These are phyloP conservation scores for Phalanger gymnotis DNA, from an alignment of 2,797 vertebrate genomes.

Conservation along the genomic window DNA sequence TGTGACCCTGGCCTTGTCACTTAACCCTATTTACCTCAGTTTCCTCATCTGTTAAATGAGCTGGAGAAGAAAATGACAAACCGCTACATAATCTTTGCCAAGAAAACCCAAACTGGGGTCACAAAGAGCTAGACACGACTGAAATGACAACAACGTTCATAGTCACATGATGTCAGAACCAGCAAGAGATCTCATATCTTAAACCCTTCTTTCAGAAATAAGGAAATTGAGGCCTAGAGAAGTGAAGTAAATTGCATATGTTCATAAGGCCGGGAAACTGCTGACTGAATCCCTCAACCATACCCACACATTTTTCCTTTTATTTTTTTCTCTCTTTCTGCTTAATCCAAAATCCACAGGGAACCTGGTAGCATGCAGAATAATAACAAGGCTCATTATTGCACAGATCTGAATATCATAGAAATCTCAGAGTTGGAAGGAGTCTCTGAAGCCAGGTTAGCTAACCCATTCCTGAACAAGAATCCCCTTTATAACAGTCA, in stretches of 20 bases:
- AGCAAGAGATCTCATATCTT: neutral
- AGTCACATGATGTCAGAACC: neutral
- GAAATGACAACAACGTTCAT: neutral
- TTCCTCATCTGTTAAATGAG: neutral
- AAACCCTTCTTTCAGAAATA: neutral
- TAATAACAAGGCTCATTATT: conserved; percentile 13
- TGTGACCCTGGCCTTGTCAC: neutral
- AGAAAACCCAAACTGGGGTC: neutral
- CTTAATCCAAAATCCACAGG: conserved; percentile 20
- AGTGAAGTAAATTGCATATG: neutral
- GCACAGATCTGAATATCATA: conserved; percentile 15
- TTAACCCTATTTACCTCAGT: neutral
- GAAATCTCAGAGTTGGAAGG: neutral
- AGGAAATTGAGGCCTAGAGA: neutral
- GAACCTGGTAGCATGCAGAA: conserved; percentile 40
- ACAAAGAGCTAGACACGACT: neutral
- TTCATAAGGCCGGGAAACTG: neutral
- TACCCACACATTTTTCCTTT: neutral
- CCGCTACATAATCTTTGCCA: neutral
- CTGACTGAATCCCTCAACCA: neutral
- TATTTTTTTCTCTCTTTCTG: neutral
- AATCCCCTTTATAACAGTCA: neutral
- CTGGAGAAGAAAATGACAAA: neutral
- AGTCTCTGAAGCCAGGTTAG: neutral
- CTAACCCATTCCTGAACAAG: neutral